Conservation (phyloP, 2,888 invertebrate genomes). For the Catocala fraxini region DNA sequence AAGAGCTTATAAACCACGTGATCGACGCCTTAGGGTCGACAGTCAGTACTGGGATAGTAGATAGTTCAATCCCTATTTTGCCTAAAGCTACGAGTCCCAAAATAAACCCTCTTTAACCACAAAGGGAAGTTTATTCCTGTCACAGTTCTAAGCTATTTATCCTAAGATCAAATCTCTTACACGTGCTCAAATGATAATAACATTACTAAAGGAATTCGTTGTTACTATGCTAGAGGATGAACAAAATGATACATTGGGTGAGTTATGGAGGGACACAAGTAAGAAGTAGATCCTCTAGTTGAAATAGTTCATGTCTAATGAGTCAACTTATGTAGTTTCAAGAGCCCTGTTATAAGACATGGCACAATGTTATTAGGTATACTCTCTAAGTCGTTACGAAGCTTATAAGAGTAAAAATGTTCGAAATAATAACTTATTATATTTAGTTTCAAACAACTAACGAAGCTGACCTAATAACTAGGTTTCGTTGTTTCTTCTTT, state of each 20-base stretch:
- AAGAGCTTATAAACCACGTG: constrained; percentile 30
- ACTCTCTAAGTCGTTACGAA: background rate
- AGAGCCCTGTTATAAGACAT: background rate
- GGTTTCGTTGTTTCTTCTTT: background rate
- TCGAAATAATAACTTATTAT: background rate
- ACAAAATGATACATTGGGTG: background rate
- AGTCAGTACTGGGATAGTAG: background rate
- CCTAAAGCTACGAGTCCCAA: constrained; percentile 1
- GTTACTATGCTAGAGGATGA: background rate
- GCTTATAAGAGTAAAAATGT: too few relatives aligned
- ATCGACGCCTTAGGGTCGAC: constrained; percentile 18
- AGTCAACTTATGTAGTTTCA: too few relatives aligned
- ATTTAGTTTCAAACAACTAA: constrained; percentile 4
- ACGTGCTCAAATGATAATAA: constrained; percentile 1
- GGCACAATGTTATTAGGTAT: background rate
- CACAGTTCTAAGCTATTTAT: constrained; percentile 6
- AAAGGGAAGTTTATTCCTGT: constrained; percentile 2
- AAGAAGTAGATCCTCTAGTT: too few relatives aligned
- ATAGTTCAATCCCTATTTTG: constrained; percentile 4
- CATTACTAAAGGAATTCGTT: constrained; percentile 1
- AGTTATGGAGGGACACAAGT: background rate
- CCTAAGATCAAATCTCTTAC: constrained; percentile 1
- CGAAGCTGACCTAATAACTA: constrained; percentile 6
- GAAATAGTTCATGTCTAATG: too few relatives aligned
- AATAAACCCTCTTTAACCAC: background rate